Evolutionary conservation across 2,797 vertebrate genomes (phyloP).

Genomic region (Danio aesculapii): DNA sequence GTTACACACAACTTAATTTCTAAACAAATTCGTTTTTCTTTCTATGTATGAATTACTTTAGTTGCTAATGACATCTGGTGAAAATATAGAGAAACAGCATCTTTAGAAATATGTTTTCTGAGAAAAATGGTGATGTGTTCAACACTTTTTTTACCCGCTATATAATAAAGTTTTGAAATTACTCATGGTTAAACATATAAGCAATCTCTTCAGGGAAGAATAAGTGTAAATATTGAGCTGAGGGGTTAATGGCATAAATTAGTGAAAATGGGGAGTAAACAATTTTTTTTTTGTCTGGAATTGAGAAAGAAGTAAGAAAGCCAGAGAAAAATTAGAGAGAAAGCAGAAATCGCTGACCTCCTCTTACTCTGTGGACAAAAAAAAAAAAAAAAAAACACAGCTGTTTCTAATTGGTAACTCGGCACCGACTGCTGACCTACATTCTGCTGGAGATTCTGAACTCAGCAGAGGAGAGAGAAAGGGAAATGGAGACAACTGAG

Average conservation of each 20-base stretch:
- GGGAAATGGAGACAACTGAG: slow-evolving; percentile 65
- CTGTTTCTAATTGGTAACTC: slow-evolving; percentile 86
- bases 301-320: neutral
- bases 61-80: too few species aligned
- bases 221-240: neutral
- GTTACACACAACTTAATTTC: too few species aligned
- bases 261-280: neutral
- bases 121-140: too few species aligned
- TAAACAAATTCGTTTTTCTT: too few species aligned
- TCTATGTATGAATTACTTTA: too few species aligned
- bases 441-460: slow-evolving; percentile 79
- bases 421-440: slow-evolving; percentile 82
- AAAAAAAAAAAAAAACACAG: slow-evolving; percentile 71
- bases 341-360: slow-evolving; percentile 38
- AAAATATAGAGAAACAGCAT: too few species aligned
- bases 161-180: neutral
- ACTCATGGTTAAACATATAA: neutral
- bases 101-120: too few species aligned
- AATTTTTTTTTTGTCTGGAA: neutral
- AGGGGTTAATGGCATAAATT: neutral
- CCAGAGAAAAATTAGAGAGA: neutral
- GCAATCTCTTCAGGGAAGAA: neutral
- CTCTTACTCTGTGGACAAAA: slow-evolving; percentile 24
- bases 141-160: too few species aligned
- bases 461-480: slow-evolving; percentile 71